Evolutionary conservation across 30 jellyfish, hydroid and myxozoan genomes (phyloP), one percentile per base, ranked within the genome.

Genomic region (Euphysa ruthae): DNA sequence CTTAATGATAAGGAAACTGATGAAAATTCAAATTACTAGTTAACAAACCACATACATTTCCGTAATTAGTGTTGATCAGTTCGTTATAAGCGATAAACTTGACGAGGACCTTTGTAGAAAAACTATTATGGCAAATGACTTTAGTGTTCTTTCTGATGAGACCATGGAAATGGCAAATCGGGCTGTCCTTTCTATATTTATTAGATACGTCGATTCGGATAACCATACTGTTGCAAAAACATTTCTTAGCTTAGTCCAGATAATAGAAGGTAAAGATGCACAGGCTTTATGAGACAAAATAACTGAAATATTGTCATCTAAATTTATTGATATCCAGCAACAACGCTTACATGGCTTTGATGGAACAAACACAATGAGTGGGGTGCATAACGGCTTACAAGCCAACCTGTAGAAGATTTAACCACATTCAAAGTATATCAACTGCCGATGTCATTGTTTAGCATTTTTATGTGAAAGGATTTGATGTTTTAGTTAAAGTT

Each of bases 41-140:
- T 8, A 38, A 38, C n/a, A n/a, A 38, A n/a, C 52, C 14, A 58
- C 74, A 58, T 58, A 58, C 74, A 58, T 30, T 21, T 58, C 72
- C 8, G 72, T 30, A 14, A 30, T 61, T 21, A 13, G 19, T 13
- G 72, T 58, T 13, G 72, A 58, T 28, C 63, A 58, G 62, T 58
- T 38, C n/a, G n/a, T 38, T n/a, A 58, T 52, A 16, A 30, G 28
- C 28, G 66, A 21, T 13, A 58, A 58, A 28, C 28, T 58, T 18
- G 72, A 58, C 27, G 64, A 21, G 64, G 72, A 21, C 19, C 13
- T 30, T 12, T 58, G 72, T 22, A 14, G 66, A 0, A 58, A 28
- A 29, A 30, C 28, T 13, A 0, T 58, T 58, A 30, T 30, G 13
- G 72, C 72, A 14, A 21, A 30, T 0, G 72, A 58, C 15, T 58